A percentile compares a stretch with the other conserved stretches of the same genome.
These are phyloP conservation scores for Hyphantria cunea DNA, from an alignment of 1,140 invertebrate species.

Conservation along the genomic window DNA sequence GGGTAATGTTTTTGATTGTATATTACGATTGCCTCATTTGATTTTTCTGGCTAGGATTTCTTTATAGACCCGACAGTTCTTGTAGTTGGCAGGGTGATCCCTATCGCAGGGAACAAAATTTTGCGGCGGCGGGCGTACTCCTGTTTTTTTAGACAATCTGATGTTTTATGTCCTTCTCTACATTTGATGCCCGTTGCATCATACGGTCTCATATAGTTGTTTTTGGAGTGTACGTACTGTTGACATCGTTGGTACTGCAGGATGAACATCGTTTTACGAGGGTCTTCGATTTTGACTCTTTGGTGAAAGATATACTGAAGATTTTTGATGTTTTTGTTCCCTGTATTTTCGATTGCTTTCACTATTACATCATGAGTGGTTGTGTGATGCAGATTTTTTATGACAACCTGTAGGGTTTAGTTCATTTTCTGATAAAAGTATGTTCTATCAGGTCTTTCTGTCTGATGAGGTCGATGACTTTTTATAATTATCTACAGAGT, in stretches of 20 bases:
- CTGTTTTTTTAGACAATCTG: conserved; percentile 1
- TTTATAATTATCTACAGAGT: not conserved
- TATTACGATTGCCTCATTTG: not conserved
- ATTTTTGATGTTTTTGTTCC: conserved; percentile 3
- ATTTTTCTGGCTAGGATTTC: conserved; percentile 5
- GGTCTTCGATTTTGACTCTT: conserved; percentile 7
- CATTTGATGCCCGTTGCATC: conserved; percentile 7
- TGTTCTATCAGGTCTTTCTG: not conserved
- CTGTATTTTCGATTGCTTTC: conserved; percentile 8
- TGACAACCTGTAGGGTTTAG: conserved; percentile 15
- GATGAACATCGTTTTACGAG: not conserved
- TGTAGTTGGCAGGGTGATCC: conserved; percentile 9
- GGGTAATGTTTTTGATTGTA: not conserved
- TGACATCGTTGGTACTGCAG: conserved; percentile 8
- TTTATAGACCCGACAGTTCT: conserved; percentile 1
- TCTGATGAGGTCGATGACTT: not conserved
- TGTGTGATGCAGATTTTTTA: conserved; percentile 21
- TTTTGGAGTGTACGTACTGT: conserved; percentile 5
- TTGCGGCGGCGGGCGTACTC: not conserved
- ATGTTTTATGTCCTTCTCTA: conserved; percentile 1
- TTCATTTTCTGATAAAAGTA: conserved; percentile 2
- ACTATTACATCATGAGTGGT: conserved; percentile 17
- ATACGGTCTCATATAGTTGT: conserved; percentile 5
- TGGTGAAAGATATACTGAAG: conserved; percentile 1
- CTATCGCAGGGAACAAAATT: not conserved